Evolutionary conservation across 2,113 vertebrate species (phyloP), one percentile per base, ranked within the genome.

Genomic region (Hystrix brachyura): DNA sequence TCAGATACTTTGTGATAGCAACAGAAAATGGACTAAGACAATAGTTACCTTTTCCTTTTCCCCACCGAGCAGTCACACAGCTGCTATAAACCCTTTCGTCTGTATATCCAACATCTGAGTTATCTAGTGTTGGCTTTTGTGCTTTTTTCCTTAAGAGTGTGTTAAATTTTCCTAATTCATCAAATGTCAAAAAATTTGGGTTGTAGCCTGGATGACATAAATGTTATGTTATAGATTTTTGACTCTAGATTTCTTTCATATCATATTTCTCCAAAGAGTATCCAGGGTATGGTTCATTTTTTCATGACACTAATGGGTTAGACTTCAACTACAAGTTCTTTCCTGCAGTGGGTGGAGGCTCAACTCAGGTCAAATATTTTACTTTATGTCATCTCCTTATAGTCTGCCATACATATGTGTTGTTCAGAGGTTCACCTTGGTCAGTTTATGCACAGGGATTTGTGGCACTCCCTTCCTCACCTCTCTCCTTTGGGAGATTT

Each of bases 141-240:
- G 43, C 53, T 79, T 43, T 65, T 74, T 57, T 80, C 79, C 32
- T 69, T 69, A 81, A 88, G 25, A 62, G 34, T 72, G 32, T 60
- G 76, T 43, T 62, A 60, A 9, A 48, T 57, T 81, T 81, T 38
- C 25, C 62, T n/a, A 81, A 93, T 87, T 86, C 48, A 87, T 90
- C 38, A 48, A 71, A 71, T 64, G 29, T 82, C 23, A 94, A 91
- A 82, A 87, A 84, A 88, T 79, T 10, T 85, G 83, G 15, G 55
- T 80, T 64, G 38, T 59, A 46, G 65, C 11, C 84, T 84, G 38
- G 38, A 15, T 91, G 46, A 80, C 88, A 6, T 84, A 91, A 88
- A 59, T 76, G 14, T 76, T 62, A 38, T 46, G 27, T 18, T 87
- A 43, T n/a, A 1, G 17, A 78, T 91, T 87, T 19, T 76, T 57